Evolutionary conservation across 1,140 invertebrate species (phyloP), one percentile per base, ranked within the genome.

Genomic region (Plodia interpunctella): DNA sequence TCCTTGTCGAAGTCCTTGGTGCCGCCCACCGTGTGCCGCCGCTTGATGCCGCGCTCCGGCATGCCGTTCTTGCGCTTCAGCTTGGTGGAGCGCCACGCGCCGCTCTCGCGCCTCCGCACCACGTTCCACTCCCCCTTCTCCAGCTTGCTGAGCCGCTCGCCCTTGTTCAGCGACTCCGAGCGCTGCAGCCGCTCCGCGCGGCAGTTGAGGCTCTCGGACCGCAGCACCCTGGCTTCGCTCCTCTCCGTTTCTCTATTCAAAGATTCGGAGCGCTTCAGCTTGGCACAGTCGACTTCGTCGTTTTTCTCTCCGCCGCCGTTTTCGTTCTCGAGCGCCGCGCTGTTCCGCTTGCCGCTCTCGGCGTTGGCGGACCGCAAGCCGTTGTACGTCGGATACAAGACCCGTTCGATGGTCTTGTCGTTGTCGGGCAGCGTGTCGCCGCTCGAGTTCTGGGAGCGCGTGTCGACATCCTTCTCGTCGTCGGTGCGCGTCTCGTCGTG

Each of bases 1-100:
- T 88, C 87, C 76, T 90, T 90, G 78, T 90, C 88, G 76, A 90
- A 95, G 80, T 98, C 96, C 78, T 96, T 95, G 0, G 95, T 96
- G 15, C 97, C 96, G 28, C 96, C 96, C 0, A 98, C 96, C 0
- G 97, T 98, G 85, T 98, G 97, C n/a, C 97, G 90, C 11, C 97
- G 90, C 83, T 97, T 96, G 65, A 97, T 96, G 35, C 94, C 95
- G 49, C 94, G 87, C 78, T 94, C 94, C 0, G 92, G 93, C 92
- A 94, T 94, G 32, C 93, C 94, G 76, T 94, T 94, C 84, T 95
- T 94, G 55, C 94, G 82, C 80, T 95, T 94, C 50, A 94, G 79
- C 76, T 94, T 94, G 6, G 92, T 92, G 49, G 92, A 87, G 64
- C 83, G 83, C 74, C 85, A 83, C 38, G 90, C 90, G 68, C 73